These are phyloP conservation scores for Halictus ligatus DNA, from an alignment of 2,888 invertebrate genomes.

Conservation along the genomic window DNA sequence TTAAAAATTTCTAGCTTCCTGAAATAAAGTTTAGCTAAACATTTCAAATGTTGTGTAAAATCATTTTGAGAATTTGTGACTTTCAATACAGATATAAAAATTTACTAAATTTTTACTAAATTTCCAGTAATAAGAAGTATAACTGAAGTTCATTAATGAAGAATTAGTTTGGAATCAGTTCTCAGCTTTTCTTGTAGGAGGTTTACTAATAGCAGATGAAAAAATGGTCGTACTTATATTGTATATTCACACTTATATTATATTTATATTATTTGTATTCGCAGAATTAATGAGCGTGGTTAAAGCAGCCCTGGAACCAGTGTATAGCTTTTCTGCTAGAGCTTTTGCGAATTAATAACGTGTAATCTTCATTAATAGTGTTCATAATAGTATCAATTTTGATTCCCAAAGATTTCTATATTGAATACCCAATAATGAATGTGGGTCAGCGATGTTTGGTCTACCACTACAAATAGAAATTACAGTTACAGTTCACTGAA, in stretches of 20 bases:
- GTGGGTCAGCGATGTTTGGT: background rate
- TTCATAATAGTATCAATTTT: too few species aligned
- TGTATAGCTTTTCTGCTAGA: background rate
- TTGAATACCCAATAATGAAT: background rate
- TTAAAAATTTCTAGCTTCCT: too few species aligned
- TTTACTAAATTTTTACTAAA: background rate
- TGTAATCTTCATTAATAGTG: slow-evolving; percentile 25
- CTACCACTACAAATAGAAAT: background rate
- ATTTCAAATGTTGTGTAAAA: too few species aligned
- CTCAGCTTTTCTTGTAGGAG: background rate
- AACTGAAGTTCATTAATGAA: background rate
- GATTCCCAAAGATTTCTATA: background rate
- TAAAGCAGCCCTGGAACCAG: background rate
- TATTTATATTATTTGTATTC: background rate
- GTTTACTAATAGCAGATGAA: background rate
- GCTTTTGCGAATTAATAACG: slow-evolving; percentile 8
- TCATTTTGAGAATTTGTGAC: too few species aligned
- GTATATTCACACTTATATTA: too few species aligned
- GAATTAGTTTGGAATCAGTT: background rate
- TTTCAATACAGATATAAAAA: background rate
- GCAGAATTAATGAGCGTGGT: slow-evolving; percentile 44
- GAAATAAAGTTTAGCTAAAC: too few species aligned
- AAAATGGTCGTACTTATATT: background rate
- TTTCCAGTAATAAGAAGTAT: background rate
- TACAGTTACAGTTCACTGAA: background rate